Percentiles rank a stretch among this genome's conserved stretches.
These are phyloP conservation scores for Struthio camelus DNA, from an alignment of 2,113 vertebrate genomes.

Conservation along the genomic window DNA sequence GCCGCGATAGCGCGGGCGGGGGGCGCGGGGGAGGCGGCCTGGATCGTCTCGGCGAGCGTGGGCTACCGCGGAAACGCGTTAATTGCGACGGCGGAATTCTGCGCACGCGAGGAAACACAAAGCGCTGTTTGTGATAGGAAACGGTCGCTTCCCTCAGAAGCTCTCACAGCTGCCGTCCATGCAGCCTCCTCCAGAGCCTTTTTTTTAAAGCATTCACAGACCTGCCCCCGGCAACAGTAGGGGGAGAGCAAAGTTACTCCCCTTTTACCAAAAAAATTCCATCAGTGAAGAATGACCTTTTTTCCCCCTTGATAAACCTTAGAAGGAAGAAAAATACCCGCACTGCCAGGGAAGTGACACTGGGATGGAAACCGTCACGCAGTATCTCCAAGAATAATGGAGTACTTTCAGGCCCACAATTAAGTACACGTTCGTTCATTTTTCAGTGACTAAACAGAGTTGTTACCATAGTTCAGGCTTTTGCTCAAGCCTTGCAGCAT, in stretches of 20 bases:
- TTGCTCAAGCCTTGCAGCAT: background rate
- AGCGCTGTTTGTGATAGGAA: no score
- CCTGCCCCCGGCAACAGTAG: background rate
- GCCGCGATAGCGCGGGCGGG: no score
- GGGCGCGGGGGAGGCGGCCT: no score
- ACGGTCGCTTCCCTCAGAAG: no score
- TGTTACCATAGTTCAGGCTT: background rate
- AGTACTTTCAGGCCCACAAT: rapidly evolving
- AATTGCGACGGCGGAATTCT: no score
- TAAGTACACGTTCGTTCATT: rapidly evolving
- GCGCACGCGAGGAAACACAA: no score
- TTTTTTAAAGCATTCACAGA: no score
- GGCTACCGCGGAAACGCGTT: no score
- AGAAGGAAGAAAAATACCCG: background rate
- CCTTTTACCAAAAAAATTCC: background rate
- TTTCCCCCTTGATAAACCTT: background rate
- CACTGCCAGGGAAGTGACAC: no score
- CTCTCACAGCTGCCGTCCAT: no score
- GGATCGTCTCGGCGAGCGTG: no score
- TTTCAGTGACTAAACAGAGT: no score
- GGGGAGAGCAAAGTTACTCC: background rate
- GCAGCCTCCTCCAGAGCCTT: background rate
- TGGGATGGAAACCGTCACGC: rapidly evolving
- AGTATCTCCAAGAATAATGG: background rate
- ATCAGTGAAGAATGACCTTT: background rate